A percentile compares a stretch with the other conserved stretches of the same genome.
These are phyloP conservation scores for Limanda limanda DNA, from an alignment of 2,113 vertebrate genomes.

Conservation along the genomic window DNA sequence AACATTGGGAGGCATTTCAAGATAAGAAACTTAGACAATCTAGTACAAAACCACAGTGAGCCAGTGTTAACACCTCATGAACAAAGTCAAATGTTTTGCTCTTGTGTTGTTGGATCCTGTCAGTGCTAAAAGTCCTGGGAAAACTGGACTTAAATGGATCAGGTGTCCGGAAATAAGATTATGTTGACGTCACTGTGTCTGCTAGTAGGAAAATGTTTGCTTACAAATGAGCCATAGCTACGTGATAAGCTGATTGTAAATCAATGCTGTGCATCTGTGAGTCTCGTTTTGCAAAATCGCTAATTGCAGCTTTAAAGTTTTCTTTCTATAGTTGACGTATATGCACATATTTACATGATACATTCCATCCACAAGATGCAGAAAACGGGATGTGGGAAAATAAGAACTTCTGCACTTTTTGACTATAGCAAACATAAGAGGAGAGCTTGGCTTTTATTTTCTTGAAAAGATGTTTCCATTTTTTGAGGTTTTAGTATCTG, in stretches of 20 bases:
- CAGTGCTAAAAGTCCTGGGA: slow-evolving; percentile 2
- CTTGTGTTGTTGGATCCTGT: slow-evolving; percentile 32
- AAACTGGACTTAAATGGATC: background rate
- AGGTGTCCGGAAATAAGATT: background rate
- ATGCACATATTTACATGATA: slow-evolving; percentile 29
- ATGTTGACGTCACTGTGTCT: background rate
- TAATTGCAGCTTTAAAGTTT: slow-evolving; percentile 28
- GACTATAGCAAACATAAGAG: slow-evolving; percentile 11
- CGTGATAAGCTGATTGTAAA: slow-evolving; percentile 31
- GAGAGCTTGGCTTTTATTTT: slow-evolving; percentile 14
- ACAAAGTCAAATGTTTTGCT: background rate
- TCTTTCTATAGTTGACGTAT: slow-evolving; percentile 13
- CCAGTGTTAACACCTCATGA: background rate
- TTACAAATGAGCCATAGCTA: slow-evolving; percentile 58
- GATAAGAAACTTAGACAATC: background rate
- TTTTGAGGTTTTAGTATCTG: slow-evolving; percentile 33
- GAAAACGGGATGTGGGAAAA: slow-evolving; percentile 3
- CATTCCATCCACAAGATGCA: slow-evolving; percentile 62
- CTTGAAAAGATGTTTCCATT: slow-evolving; percentile 11
- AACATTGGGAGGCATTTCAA: background rate
- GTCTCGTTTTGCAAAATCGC: slow-evolving; percentile 8
- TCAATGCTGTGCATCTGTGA: slow-evolving; percentile 13
- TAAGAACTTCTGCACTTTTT: slow-evolving; percentile 2
- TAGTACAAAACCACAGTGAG: background rate
- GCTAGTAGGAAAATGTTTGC: slow-evolving; percentile 18